Conservation (phyloP, 2,888 invertebrate genomes). For the Pristionchus maxplancki region DNA sequence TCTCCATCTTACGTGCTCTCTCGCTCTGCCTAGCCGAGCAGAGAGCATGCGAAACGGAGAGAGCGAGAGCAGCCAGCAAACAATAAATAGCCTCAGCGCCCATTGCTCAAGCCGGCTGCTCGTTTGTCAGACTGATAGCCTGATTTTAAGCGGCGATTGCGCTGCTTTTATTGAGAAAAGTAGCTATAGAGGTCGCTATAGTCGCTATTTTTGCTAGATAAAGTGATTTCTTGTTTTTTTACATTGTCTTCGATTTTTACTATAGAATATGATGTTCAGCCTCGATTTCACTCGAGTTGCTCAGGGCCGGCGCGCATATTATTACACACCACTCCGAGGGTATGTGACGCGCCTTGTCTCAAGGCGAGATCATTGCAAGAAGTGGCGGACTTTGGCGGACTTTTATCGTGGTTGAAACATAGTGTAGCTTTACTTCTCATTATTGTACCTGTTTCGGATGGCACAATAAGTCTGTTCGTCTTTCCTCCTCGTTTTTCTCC, state of each 20-base stretch:
- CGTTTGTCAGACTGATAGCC: slow-evolving; percentile 1
- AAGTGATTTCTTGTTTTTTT: too few species aligned
- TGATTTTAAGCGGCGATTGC: neutral
- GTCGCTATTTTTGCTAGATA: too few species aligned
- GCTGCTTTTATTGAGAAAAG: neutral
- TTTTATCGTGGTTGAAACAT: neutral
- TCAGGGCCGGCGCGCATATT: slow-evolving; percentile 7
- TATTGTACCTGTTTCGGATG: too few species aligned
- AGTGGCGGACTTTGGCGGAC: neutral
- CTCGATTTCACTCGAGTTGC: neutral
- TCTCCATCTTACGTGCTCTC: neutral
- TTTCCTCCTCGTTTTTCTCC: neutral
- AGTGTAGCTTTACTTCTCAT: too few species aligned
- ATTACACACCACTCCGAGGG: neutral
- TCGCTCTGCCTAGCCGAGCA: neutral
- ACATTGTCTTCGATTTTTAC: neutral
- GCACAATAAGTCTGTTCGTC: neutral
- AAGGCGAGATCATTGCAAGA: neutral
- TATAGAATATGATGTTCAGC: neutral
- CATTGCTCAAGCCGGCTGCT: slow-evolving; percentile 18
- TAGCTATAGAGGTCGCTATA: too few species aligned
- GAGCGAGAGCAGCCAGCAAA: neutral
- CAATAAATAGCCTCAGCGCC: neutral
- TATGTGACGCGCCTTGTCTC: neutral
- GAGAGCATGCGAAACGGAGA: neutral